These are phyloP conservation scores for Drosophila histrio DNA, from an alignment of 2,888 invertebrate genomes.

Conservation along the genomic window DNA sequence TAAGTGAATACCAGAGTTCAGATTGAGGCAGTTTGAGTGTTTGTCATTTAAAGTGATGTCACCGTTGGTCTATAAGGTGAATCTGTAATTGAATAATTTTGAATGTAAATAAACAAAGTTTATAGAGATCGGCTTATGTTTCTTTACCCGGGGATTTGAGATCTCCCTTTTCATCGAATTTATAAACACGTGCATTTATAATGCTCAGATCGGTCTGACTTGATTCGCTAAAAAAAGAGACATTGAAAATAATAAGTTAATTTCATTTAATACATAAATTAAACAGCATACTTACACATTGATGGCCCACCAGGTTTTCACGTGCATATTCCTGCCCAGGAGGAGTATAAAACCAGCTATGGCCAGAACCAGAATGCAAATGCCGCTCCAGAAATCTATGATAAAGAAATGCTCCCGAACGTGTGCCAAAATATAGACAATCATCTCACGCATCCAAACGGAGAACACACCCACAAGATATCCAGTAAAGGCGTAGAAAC, in stretches of 20 bases:
- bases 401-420: slow-evolving; percentile 75
- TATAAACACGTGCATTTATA: slow-evolving; percentile 71
- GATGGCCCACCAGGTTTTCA: slow-evolving; percentile 74
- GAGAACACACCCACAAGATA: slow-evolving; percentile 70
- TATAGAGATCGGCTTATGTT: too few relatives aligned
- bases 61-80: slow-evolving; percentile 69
- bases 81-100: slow-evolving; percentile 34
- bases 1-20: slow-evolving; percentile 13
- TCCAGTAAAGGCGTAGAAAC: slow-evolving; percentile 71
- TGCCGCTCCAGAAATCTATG: slow-evolving; percentile 80
- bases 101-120: not conserved
- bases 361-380: slow-evolving; percentile 71
- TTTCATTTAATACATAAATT: not conserved
- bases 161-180: slow-evolving; percentile 70
- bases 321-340: slow-evolving; percentile 72
- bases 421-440: slow-evolving; percentile 73
- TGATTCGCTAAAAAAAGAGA: slow-evolving; percentile 42
- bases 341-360: slow-evolving; percentile 74
- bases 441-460: slow-evolving; percentile 77
- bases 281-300: slow-evolving; percentile 70
- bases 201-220: slow-evolving; percentile 70
- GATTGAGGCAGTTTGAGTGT: slow-evolving; percentile 23
- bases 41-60: slow-evolving; percentile 58
- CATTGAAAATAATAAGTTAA: not conserved
- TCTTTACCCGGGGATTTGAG: slow-evolving; percentile 55